A percentile compares a stretch with the other conserved stretches of the same genome.
Conservation (phyloP, 2,888 invertebrate genomes). For the Strigamia transsilvanica region DNA sequence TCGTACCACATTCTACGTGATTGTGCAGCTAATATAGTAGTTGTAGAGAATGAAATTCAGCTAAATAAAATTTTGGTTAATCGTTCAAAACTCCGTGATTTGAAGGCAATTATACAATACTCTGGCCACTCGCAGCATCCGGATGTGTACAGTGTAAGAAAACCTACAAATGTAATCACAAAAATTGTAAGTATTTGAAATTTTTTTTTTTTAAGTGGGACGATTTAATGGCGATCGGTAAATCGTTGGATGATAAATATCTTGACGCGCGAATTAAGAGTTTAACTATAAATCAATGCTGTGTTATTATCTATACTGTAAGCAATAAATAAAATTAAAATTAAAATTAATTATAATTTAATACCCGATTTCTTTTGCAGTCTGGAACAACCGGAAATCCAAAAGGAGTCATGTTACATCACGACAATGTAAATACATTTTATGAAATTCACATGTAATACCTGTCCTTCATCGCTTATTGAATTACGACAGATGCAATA, state of each 20-base stretch:
- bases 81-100: conserved; percentile 56
- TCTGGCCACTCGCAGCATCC: conserved; percentile 57
- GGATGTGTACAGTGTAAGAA: conserved; percentile 55
- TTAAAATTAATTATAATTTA: neutral
- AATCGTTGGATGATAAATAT: conserved; percentile 59
- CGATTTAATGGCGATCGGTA: conserved; percentile 61
- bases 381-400: conserved; percentile 89
- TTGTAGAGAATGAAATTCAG: conserved; percentile 72
- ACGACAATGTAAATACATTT: conserved; percentile 73
- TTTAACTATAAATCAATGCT: conserved; percentile 62
- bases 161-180: conserved; percentile 52
- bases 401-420: conserved; percentile 92
- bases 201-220: conserved; percentile 61
- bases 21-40: conserved; percentile 83
- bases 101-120: conserved; percentile 64
- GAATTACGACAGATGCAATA: neutral
- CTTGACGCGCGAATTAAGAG: conserved; percentile 60
- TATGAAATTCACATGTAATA: neutral
- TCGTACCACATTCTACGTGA: conserved; percentile 79
- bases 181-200: neutral
- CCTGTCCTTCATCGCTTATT: neutral
- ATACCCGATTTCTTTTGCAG: conserved; percentile 64
- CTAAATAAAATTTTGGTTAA: conserved; percentile 62
- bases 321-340: neutral
- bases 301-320: conserved; percentile 63